Conservation (phyloP, 2,888 invertebrate genomes). For the Scelioninae gen. 1 region DNA sequence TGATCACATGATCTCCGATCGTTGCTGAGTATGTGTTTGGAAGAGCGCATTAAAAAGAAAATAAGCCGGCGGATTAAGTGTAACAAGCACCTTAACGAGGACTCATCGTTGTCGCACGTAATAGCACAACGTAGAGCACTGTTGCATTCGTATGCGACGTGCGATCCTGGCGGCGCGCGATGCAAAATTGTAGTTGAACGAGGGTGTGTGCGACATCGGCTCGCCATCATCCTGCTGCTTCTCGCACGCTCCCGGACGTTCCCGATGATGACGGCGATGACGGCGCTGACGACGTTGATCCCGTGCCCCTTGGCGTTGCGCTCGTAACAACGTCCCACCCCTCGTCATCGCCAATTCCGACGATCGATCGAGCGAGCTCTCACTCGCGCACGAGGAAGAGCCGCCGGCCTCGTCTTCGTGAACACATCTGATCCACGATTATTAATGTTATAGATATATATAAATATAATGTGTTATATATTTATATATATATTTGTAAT, state of each 20-base stretch:
- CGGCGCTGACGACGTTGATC: slow-evolving; percentile 50
- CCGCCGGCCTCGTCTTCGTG: slow-evolving; percentile 54
- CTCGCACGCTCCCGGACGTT: slow-evolving; percentile 45
- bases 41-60: slow-evolving; percentile 33
- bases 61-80: slow-evolving; percentile 28
- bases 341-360: slow-evolving; percentile 69
- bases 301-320: slow-evolving; percentile 57
- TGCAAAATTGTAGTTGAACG: slow-evolving; percentile 33
- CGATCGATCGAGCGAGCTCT: slow-evolving; percentile 58
- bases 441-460: slow-evolving; percentile 4
- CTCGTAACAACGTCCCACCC: slow-evolving; percentile 57
- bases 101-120: slow-evolving; percentile 60
- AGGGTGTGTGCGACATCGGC: slow-evolving; percentile 49
- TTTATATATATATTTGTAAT: no score
- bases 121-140: slow-evolving; percentile 28
- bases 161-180: slow-evolving; percentile 32
- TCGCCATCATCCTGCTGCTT: slow-evolving; percentile 68
- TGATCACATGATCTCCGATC: background rate
- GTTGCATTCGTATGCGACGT: slow-evolving; percentile 40
- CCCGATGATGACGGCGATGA: slow-evolving; percentile 47
- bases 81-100: slow-evolving; percentile 64
- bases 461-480: background rate
- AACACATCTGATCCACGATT: slow-evolving; percentile 46
- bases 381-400: slow-evolving; percentile 62
- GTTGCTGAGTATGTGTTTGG: background rate